phyloP scores from a whole-genome alignment of 2,113 vertebrate species.

The Sinocyclocheilus anophthalmus region DNA sequence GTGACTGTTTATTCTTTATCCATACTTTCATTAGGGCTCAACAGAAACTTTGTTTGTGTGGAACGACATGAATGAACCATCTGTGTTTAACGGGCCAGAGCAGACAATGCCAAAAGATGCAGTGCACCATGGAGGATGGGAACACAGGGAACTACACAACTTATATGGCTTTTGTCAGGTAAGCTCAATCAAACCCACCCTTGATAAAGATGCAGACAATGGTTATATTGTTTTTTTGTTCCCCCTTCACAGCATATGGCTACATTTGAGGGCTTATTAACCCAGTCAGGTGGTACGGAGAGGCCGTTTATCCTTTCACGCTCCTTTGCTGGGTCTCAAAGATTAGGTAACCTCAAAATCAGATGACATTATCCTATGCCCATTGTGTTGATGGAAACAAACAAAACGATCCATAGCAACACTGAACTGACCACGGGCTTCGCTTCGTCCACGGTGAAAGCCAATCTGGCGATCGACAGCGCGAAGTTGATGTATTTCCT shows the following conservation, averaged over 20 bases:
- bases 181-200: not conserved
- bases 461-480: too few relatives aligned
- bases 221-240: not conserved
- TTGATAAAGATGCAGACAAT: not conserved
- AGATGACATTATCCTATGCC: not conserved
- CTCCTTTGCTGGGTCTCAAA: slow-evolving; percentile 95
- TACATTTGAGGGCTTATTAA: slow-evolving; percentile 86
- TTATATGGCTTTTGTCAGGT: slow-evolving; percentile 96
- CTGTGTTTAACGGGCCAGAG: slow-evolving; percentile 89
- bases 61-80: slow-evolving; percentile 99
- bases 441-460: too few relatives aligned
- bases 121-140: slow-evolving; percentile 86
- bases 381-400: not conserved
- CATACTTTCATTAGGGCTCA: slow-evolving; percentile 77
- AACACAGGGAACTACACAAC: slow-evolving; percentile 94
- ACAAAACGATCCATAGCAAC: not conserved
- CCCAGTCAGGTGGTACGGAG: slow-evolving; percentile 83
- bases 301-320: slow-evolving; percentile 92
- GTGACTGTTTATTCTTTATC: not conserved
- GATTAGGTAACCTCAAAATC: slow-evolving; percentile 78
- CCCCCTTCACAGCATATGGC: slow-evolving; percentile 85
- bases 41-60: slow-evolving; percentile 89
- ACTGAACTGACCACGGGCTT: not conserved
- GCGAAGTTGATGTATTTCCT: too few relatives aligned
- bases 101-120: slow-evolving; percentile 89